Conservation (phyloP, 2,888 invertebrate species). For the Drosophila prolongata region DNA sequence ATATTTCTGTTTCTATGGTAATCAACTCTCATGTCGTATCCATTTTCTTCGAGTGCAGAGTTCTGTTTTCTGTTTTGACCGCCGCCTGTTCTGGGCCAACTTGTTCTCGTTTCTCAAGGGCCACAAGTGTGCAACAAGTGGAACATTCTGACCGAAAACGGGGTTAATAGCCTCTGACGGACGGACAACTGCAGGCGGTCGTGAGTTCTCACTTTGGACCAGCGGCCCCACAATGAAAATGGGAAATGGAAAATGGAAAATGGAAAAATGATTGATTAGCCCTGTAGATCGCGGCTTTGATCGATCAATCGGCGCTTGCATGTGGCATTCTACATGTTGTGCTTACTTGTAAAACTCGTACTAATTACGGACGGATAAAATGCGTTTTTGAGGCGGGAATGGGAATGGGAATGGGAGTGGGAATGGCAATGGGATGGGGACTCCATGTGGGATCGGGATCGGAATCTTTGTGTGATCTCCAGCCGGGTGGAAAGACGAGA, state of each 20-base stretch:
- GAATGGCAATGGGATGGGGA: neutral
- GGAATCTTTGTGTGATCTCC: constrained; percentile 14
- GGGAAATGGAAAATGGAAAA: constrained; percentile 44
- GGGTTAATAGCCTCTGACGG: constrained; percentile 71
- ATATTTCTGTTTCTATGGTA: no score
- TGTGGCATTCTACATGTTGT: constrained; percentile 49
- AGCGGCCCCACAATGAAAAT: constrained; percentile 1
- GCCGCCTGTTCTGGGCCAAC: constrained; percentile 20
- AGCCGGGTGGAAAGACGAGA: constrained; percentile 21
- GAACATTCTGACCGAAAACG: constrained; percentile 58
- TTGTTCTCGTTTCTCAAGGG: constrained; percentile 16
- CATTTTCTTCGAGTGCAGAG: neutral
- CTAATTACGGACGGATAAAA: constrained; percentile 60
- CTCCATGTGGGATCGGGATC: constrained; percentile 1
- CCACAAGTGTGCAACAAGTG: constrained; percentile 62
- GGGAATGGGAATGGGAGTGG: no score
- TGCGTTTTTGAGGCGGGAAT: constrained; percentile 41
- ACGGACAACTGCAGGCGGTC: constrained; percentile 66
- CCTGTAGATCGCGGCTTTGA: constrained; percentile 59
- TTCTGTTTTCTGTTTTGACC: constrained; percentile 15
- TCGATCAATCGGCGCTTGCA: constrained; percentile 78
- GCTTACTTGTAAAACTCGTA: constrained; percentile 38
- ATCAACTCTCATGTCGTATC: neutral
- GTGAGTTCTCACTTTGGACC: constrained; percentile 75
- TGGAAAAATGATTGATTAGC: constrained; percentile 71